phyloP scores from a whole-genome alignment of 2,113 vertebrate species.

The Zosterops hypoxanthus region DNA sequence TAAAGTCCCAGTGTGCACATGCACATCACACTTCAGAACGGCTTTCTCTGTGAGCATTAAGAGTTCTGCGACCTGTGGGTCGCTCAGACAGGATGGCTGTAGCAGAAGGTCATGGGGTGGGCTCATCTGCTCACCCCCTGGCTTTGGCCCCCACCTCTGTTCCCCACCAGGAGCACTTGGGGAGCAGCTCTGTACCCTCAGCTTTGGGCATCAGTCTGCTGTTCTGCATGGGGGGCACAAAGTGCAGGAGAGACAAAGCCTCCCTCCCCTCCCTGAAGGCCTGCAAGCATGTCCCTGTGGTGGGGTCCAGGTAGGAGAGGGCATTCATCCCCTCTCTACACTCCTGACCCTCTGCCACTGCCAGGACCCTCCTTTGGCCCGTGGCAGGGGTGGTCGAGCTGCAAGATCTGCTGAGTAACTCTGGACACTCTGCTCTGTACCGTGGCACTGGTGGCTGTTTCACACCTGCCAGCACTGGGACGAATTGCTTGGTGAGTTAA shows the following conservation, averaged over 20 bases:
- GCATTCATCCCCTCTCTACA: fast-evolving
- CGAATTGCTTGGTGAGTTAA: not conserved
- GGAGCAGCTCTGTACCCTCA: fast-evolving
- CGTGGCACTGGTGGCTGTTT: not conserved
- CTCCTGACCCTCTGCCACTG: not conserved
- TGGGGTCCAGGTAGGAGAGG: not conserved
- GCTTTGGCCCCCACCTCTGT: not conserved
- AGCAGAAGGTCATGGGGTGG: not conserved
- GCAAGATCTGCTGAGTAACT: not conserved
- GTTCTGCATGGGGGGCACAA: not conserved
- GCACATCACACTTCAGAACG: not conserved
- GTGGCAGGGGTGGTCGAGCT: fast-evolving
- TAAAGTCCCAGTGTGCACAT: not conserved
- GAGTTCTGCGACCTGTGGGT: not conserved
- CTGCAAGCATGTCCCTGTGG: fast-evolving
- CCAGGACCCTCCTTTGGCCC: fast-evolving
- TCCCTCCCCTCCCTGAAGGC: not conserved
- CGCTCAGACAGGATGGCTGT: not conserved
- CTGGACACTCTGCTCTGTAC: not conserved
- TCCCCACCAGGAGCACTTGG: fast-evolving
- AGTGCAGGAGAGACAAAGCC: fast-evolving
- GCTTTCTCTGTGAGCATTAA: not conserved
- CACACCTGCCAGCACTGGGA: not conserved
- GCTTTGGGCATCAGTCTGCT: not conserved
- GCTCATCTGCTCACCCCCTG: not conserved